Percentiles rank a stretch among this genome's conserved stretches.
These are phyloP conservation scores for Apotomis betuletana DNA, from an alignment of 2,888 invertebrate genomes.

Conservation along the genomic window DNA sequence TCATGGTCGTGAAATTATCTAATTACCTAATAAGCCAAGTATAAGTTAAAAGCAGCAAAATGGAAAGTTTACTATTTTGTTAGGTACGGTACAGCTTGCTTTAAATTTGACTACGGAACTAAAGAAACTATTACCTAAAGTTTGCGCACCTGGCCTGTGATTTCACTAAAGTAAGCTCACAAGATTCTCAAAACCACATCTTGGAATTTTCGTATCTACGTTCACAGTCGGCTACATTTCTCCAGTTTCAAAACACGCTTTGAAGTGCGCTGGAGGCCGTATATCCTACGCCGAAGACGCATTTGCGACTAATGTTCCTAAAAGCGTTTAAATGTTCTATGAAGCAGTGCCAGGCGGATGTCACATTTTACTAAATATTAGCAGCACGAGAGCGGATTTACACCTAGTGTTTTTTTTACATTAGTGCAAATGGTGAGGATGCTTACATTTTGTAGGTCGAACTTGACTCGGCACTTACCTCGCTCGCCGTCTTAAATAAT, in stretches of 20 bases:
- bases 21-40: too few species aligned
- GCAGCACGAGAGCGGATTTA: conserved; percentile 27
- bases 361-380: conserved; percentile 38
- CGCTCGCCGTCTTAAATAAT: conserved; percentile 29
- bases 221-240: neutral
- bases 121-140: neutral
- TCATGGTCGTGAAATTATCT: too few species aligned
- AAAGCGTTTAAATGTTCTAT: conserved; percentile 44
- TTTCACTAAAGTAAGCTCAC: neutral
- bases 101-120: too few species aligned
- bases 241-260: conserved; percentile 13
- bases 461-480: conserved; percentile 39
- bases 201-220: neutral
- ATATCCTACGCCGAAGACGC: conserved; percentile 16
- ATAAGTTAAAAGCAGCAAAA: too few species aligned
- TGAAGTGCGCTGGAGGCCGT: conserved; percentile 25
- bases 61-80: too few species aligned
- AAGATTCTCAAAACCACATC: neutral
- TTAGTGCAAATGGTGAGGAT: conserved; percentile 29
- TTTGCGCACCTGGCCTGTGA: neutral
- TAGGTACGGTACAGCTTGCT: too few species aligned
- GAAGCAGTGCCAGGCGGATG: conserved; percentile 28
- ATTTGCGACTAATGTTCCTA: conserved; percentile 43
- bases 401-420: conserved; percentile 34
- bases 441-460: conserved; percentile 34